Evolutionary conservation across 2,888 invertebrate genomes (phyloP), one percentile per base, ranked within the genome.

Genomic region (Dynastes tityus): DNA sequence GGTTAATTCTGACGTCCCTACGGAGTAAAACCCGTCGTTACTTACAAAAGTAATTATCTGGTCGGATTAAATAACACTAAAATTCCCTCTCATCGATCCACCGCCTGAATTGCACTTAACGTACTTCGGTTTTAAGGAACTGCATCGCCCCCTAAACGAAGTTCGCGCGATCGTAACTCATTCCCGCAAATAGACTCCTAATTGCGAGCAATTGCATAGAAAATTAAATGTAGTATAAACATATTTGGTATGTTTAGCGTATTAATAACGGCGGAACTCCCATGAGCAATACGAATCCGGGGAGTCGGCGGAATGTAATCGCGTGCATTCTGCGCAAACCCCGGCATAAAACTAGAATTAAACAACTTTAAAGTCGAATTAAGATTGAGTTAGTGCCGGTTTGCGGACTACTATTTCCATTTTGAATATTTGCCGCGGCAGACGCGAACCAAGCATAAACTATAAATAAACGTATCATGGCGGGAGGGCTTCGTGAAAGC

Each of bases 341-440:
- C 80, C 49, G 6, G 82, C 82, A 82, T 80, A 81, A 80, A 82
- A 82, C 80, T 81, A 71, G 83, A 79, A 81, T 82, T 81, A 81
- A 83, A 82, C 82, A 81, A 81, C 82, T 83, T 45, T 83, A 83
- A 82, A 82, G 81, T 81, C 80, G 82, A 82, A 82, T 83, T 82
- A 83, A 81, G 82, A 83, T 83, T 82, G 83, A 83, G 79, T 82
- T 83, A 83, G 80, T 83, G 82, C 80, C 80, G 80, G 79, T 79
- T 79, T 79, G 76, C 51, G 79, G 79, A 67, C 74, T 61, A 75
- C 53, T 68, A 65, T 78, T 78, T 78, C 78, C 70, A 78, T 73
- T 73, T 78, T 37, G 71, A 78, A 77, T 77, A 77, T 77, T 77
- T 77, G 65, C 55, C 58, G 11, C 32, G 22, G 55, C 73, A 45